A percentile compares a stretch with the other conserved stretches of the same genome.
These are phyloP conservation scores for Zoanthus sansibaricus DNA, from an alignment of 92 coral and sea anemone species.

Conservation along the genomic window DNA sequence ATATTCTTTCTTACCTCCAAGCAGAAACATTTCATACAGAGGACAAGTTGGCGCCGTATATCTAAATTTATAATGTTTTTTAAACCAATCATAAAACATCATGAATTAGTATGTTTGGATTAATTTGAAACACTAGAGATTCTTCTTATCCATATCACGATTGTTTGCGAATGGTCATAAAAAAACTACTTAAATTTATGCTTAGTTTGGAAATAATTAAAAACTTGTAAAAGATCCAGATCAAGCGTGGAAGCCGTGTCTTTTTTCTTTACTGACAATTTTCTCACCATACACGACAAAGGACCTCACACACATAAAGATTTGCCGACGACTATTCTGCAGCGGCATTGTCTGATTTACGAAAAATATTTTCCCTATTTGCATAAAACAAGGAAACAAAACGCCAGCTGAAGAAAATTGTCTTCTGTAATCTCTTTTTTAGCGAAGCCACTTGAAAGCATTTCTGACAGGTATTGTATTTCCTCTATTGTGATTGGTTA, in stretches of 20 bases:
- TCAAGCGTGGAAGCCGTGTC: background rate
- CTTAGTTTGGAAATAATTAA: background rate
- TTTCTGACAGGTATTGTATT: constrained; percentile 62
- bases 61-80: too few relatives aligned
- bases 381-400: background rate
- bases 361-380: background rate
- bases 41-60: too few relatives aligned
- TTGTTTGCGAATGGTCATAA: too few relatives aligned
- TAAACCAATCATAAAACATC: too few relatives aligned
- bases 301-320: background rate
- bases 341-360: background rate
- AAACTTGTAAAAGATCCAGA: background rate
- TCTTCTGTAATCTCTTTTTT: background rate
- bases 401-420: constrained; percentile 17
- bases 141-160: too few relatives aligned
- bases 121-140: too few relatives aligned
- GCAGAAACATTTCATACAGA: too few relatives aligned
- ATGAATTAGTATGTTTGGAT: too few relatives aligned
- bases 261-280: background rate
- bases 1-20: too few relatives aligned
- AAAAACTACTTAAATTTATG: background rate
- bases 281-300: background rate
- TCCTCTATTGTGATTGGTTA: constrained; percentile 72
- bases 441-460: constrained; percentile 45
- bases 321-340: background rate